Conservation (phyloP, 2,113 vertebrate genomes). For the Brachyistius frenatus region DNA sequence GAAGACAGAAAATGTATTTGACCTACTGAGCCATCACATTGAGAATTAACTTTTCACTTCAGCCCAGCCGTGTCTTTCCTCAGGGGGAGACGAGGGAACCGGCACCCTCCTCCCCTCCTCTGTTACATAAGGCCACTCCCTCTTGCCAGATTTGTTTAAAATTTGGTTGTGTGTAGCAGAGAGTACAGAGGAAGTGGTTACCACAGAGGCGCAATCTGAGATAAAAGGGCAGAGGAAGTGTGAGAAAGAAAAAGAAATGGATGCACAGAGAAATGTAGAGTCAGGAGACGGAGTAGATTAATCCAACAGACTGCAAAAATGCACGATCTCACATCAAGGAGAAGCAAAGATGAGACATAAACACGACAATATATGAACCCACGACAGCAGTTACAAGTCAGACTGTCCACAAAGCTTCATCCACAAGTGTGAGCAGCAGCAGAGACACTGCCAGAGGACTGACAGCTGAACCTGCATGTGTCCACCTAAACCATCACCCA, state of each 20-base stretch:
- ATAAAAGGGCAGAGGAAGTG: conserved; percentile 65
- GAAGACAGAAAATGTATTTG: conserved; percentile 40
- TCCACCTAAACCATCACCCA: conserved; percentile 32
- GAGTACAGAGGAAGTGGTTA: conserved; percentile 70
- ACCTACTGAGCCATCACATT: conserved; percentile 40
- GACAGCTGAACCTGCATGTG: conserved; percentile 3
- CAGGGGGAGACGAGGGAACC: conserved; percentile 48
- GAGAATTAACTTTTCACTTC: conserved; percentile 5
- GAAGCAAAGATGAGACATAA: not conserved
- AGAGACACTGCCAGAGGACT: conserved; percentile 2
- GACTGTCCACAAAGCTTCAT: conserved; percentile 6
- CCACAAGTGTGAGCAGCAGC: conserved; percentile 14
- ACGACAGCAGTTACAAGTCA: conserved; percentile 16
- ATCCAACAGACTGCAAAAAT: conserved; percentile 13
- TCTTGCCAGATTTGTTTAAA: conserved; percentile 82
- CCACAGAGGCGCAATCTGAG: conserved; percentile 47
- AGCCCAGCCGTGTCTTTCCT: conserved; percentile 31
- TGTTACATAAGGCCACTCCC: conserved; percentile 79
- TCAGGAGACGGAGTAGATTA: conserved; percentile 3
- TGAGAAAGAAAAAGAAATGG: conserved; percentile 45
- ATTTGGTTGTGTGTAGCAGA: conserved; percentile 76
- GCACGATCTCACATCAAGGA: not conserved
- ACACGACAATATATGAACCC: conserved; percentile 31
- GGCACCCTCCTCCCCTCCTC: conserved; percentile 56
- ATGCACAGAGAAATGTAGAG: conserved; percentile 12